Conservation (phyloP, 2,888 invertebrate species). For the Electrophaes corylata region DNA sequence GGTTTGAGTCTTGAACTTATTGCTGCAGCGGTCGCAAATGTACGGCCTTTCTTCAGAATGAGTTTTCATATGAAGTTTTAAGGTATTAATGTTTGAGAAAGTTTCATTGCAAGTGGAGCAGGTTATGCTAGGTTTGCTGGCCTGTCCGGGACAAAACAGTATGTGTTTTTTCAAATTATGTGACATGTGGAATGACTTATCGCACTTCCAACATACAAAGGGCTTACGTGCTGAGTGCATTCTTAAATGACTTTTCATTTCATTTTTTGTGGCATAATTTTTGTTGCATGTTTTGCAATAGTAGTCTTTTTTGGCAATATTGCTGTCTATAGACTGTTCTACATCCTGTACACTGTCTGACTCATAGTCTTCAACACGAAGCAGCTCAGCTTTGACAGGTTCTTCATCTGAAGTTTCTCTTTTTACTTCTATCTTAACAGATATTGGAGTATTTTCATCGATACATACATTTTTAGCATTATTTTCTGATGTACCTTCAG, state of each 20-base stretch:
- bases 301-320: neutral
- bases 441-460: neutral
- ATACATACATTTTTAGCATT: conserved; percentile 1
- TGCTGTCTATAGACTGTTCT: neutral
- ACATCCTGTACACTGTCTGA: neutral
- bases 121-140: neutral
- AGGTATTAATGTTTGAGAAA: neutral
- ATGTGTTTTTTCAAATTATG: conserved; percentile 5
- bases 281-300: conserved; percentile 6
- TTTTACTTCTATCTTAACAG: conserved; percentile 13
- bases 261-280: neutral
- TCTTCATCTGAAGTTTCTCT: conserved; percentile 12
- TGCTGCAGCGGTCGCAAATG: conserved; percentile 15
- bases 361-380: neutral
- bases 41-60: conserved; percentile 16
- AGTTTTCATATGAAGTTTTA: neutral
- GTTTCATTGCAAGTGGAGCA: neutral
- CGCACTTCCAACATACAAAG: conserved; percentile 1
- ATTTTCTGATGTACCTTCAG: neutral
- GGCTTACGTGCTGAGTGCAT: neutral
- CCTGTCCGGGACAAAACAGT: neutral
- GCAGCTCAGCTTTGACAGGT: conserved; percentile 1
- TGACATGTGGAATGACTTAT: neutral
- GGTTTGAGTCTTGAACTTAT: conserved; percentile 7
- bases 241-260: conserved; percentile 1